Evolutionary conservation across 2,113 vertebrate species (phyloP), one percentile per base, ranked within the genome.

Genomic region (Tachysurus fulvidraco): DNA sequence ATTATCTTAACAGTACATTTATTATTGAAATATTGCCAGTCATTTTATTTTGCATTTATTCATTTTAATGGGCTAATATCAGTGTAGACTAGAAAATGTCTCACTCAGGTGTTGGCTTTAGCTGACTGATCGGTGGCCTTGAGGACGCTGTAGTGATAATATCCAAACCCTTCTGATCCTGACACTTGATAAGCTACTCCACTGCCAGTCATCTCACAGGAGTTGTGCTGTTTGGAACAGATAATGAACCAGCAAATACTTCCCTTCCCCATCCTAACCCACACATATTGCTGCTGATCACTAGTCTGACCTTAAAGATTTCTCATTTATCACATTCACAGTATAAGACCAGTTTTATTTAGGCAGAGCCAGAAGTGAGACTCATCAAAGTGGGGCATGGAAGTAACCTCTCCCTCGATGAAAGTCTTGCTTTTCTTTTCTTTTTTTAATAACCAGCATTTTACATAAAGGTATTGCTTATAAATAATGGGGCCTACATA

Each of bases 261-360:
- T 41, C 65, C 50, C 41, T 46, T 23, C 64, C 82, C 57, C 69
- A 83, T 86, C 46, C 84, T 28, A 50, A 77, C 84, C 74, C 69
- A 46, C 76, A 88, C 79, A 83, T 88, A 77, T 78, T 83, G 76
- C 69, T 64, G 73, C 84, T 88, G 87, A 86, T 88, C 87, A 78
- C 69, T 14, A 83, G 59, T 85, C 65, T 88, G 87, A 88, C 87
- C 87, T 88, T 87, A 81, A 83, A 83, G 81, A 83, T 65, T 83
- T 52, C 81, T 65, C 81, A 88, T 86, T 88, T 81, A 69, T 88
- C 87, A 71, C 52, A 16, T 67, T 64, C 12, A 19, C 78, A 64
- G 84, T 41, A 54, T 77, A 77, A 77, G 50, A 25, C 50, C 14
- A 77, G 50, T 59, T 60, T 57, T 81, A 60, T 60, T 60, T 30